Base-by-base conservation (phyloP, 2,797 vertebrate genomes). In the Poecilia wingei region DNA sequence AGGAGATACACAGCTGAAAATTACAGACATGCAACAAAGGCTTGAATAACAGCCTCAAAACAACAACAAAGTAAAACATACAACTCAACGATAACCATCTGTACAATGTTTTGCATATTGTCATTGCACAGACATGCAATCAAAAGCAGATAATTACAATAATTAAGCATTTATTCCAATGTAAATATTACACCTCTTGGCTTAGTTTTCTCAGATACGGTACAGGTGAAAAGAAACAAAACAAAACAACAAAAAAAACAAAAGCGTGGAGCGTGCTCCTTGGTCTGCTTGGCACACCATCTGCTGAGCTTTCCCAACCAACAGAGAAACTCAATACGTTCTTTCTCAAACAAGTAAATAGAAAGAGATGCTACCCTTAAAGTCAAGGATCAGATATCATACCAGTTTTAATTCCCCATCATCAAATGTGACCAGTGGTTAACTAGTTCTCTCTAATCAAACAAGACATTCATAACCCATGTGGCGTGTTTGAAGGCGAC, bases 71-170 rank as follows among this genome's bases (percentile, higher is more conserved):
- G 70, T 64, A 72, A 87, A 87, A 87, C 68, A 74, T 72, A 89
- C 74, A 92, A 91, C 85, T 84, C 70, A 90, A 92, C 82, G 72
- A 66, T 46, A 80, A 90, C 72, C 66, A 86, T 86, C 86, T 87
- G 89, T 86, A 91, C 82, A 89, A 83, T 85, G 77, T 82, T 87
- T 89, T 91, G 92, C 90, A 93, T 86, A 81, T 82, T 87, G 88
- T 92, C 85, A 88, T 88, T 91, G 90, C 86, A 92, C 84, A 86
- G 80, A 93, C 91, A 95, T 94, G 93, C 93, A 90, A 92, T 89
- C 84, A 85, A 90, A 93, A 92, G 92, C 88, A 93, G 89, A 85
- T 84, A 86, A 91, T 90, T 72, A 91, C 89, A 92, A 90, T 90
- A 90, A 90, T 89, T 86, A 90, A 89, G 90, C 84, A 84, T 80